Base-by-base conservation (phyloP, 2,113 vertebrate species). In the Gobiocypris rarus region DNA sequence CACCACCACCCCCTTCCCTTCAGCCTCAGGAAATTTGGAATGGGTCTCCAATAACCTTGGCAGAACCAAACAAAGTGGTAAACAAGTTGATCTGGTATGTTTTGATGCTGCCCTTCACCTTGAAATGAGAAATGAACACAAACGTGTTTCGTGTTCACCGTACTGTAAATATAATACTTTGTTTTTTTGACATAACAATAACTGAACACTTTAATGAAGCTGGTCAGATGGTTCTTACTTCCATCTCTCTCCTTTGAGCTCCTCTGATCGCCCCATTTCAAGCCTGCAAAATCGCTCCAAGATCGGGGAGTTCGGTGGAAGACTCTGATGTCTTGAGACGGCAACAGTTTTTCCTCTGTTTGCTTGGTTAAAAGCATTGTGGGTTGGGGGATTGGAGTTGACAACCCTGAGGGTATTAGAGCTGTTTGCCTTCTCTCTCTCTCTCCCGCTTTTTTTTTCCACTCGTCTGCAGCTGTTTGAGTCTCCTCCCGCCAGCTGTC, bases 401-500 rank as follows among this genome's bases (percentile, higher is more conserved):
- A 93, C 93, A 94, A 91, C 92, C 94, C 93, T 88, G 91, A 93
- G 92, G 92, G 92, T 89, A 91, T 93, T 89, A 89, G 89, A 91
- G 88, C 90, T 89, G 93, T 92, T 91, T 94, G 92, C 87, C 88
- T 87, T 87, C 81, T 84, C 81, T 82, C 78, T 75, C 78, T 75
- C 67, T 43, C 45, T 24, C 48, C 15, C 17, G 31, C 43, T 24
- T 67, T 88, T 89, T 74, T 89, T 84, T 88, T 90, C 91, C 92
- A 87, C 92, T 86, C 90, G 89, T 91, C 90, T 95, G 93, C 94
- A 96, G 95, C 95, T 96, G 95, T 94, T 95, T 93, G 89, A 92
- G 89, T 91, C 90, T 88, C 92, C 89, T 94, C 90, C 88, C 89
- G 89, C 94, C 96, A 96, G 95, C 95, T 96, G 95, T 95, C 93